Evolutionary conservation across 2,113 vertebrate genomes (phyloP).

Genomic region (Erinaceus europaeus): DNA sequence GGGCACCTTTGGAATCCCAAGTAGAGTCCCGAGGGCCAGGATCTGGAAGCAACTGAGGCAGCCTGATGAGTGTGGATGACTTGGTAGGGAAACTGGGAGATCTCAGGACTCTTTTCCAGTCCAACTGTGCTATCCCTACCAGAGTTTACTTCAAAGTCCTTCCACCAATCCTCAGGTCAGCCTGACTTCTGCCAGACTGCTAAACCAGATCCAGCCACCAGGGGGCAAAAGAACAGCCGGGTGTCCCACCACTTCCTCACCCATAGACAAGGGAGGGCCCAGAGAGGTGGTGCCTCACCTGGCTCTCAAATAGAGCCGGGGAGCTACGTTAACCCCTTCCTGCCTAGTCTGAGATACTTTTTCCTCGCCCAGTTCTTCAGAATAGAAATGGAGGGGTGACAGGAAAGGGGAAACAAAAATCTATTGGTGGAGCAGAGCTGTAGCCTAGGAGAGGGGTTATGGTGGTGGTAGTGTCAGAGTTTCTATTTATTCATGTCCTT

Average conservation of each 20-base stretch:
- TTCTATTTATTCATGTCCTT: not conserved
- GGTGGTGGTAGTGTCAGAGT: not conserved
- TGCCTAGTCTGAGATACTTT: not conserved
- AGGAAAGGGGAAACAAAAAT: no score
- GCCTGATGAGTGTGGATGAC: not conserved
- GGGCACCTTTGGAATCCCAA: not conserved
- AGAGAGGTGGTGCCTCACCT: slow-evolving; percentile 61
- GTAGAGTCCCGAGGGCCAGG: not conserved
- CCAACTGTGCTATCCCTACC: not conserved
- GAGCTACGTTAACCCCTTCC: slow-evolving; percentile 59
- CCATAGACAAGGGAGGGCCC: slow-evolving; percentile 29
- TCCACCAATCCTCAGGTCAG: not conserved
- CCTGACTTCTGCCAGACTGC: not conserved
- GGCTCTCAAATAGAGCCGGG: not conserved
- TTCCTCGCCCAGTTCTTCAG: not conserved
- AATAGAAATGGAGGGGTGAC: no score
- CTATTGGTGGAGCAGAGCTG: not conserved
- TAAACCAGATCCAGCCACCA: slow-evolving; percentile 50
- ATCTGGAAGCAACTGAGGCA: not conserved
- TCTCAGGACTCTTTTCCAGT: no score
- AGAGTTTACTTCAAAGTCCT: not conserved
- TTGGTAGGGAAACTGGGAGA: not conserved
- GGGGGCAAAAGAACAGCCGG: slow-evolving; percentile 49
- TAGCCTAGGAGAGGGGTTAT: not conserved
- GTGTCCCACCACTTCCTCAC: not conserved